These are phyloP conservation scores for Anoplophora glabripennis DNA, from an alignment of 1,140 invertebrate species.

Conservation along the genomic window DNA sequence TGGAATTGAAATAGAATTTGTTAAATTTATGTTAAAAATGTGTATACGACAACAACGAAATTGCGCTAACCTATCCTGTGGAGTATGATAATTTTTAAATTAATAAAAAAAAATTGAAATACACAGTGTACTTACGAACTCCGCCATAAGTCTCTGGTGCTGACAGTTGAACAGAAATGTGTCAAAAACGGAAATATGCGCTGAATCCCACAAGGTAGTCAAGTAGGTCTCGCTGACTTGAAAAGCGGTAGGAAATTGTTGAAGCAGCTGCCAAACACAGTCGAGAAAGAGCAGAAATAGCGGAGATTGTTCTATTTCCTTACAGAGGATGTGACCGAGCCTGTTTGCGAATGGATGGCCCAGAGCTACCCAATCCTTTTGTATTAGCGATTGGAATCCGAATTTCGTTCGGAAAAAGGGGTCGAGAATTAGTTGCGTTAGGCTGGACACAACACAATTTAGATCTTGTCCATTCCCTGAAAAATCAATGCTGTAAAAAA, in stretches of 20 bases:
- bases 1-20: no score
- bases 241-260: conserved; percentile 84
- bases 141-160: conserved; percentile 62
- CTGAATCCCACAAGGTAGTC: conserved; percentile 85
- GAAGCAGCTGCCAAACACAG: conserved; percentile 87
- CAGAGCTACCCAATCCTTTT: conserved; percentile 92
- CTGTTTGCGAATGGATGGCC: conserved; percentile 82
- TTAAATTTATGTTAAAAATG: no score
- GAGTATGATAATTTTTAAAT: no score
- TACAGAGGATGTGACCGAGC: conserved; percentile 60
- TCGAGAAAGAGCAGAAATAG: conserved; percentile 90
- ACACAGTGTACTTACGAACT: conserved; percentile 54
- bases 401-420: conserved; percentile 75
- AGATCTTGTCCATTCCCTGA: conserved; percentile 81
- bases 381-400: conserved; percentile 89
- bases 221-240: conserved; percentile 93
- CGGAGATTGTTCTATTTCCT: conserved; percentile 62
- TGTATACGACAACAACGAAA: no score
- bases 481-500: no score
- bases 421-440: conserved; percentile 86
- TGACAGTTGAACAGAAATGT: conserved; percentile 90
- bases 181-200: conserved; percentile 83
- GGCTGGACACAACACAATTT: conserved; percentile 80
- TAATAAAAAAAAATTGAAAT: not conserved
- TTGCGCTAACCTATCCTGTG: no score